These are phyloP conservation scores for Anas platyrhynchos DNA, from an alignment of 2,113 vertebrate genomes.

Conservation along the genomic window DNA sequence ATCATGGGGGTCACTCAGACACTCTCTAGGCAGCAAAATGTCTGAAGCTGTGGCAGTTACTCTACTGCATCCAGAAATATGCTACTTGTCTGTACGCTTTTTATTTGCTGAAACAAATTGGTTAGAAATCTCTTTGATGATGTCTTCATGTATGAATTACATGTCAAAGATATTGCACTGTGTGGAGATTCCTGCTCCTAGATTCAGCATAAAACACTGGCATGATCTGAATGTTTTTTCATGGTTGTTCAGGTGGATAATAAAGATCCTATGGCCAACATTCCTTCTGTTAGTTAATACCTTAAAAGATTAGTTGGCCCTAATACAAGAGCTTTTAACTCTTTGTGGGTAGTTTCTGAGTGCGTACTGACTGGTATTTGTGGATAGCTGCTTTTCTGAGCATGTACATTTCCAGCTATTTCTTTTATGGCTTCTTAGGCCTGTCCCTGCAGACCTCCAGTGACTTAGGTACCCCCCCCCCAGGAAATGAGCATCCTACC, in stretches of 20 bases:
- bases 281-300: conserved; percentile 74
- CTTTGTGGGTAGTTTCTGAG: conserved; percentile 37
- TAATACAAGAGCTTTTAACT: conserved; percentile 61
- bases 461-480: neutral
- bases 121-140: conserved; percentile 68
- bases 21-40: neutral
- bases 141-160: conserved; percentile 63
- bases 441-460: neutral
- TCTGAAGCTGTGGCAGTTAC: neutral
- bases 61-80: conserved; percentile 30
- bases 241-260: conserved; percentile 77
- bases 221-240: conserved; percentile 71
- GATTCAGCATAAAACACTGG: conserved; percentile 62
- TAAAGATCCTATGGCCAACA: conserved; percentile 69
- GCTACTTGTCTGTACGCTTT: conserved; percentile 5
- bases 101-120: conserved; percentile 58
- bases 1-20: neutral
- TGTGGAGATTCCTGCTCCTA: conserved; percentile 52
- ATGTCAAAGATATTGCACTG: conserved; percentile 39
- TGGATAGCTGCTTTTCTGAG: neutral
- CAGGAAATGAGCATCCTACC: neutral
- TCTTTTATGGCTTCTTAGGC: neutral
- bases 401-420: neutral
- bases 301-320: conserved; percentile 68
- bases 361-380: neutral